Evolutionary conservation across 2,113 vertebrate species (phyloP), one percentile per base, ranked within the genome.

Genomic region (Pontoporia blainvillei): DNA sequence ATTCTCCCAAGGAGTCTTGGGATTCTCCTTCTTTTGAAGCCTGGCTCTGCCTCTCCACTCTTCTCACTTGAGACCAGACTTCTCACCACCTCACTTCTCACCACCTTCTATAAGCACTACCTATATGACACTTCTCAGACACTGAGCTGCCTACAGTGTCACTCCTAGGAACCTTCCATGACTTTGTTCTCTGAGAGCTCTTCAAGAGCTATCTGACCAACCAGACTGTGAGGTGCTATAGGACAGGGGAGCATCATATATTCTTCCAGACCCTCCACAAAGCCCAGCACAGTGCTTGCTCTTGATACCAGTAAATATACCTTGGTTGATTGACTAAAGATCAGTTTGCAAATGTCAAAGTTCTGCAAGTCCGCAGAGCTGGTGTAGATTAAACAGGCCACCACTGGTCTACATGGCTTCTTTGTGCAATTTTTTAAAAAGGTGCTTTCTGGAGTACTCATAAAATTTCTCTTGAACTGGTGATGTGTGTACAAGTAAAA

Each of bases 291-390:
- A 82, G 66, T 18, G 18, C 15, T 79, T 92, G 57, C 57, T 92
- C 62, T 91, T 54, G 7, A 86, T 27, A 41, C 59, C 67, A 39
- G 61, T 72, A 61, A 90, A 86, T 34, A 81, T 5, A 66, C 31
- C 59, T 89, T 69, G 62, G 44, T 49, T 69, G 76, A 93, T 0
- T 64, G 34, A 94, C 54, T 91, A 11, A 90, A 91, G 59, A 92
- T 84, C 69, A 92, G 66, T 52, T 73, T 96, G 54, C 71, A 96
- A 64, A 85, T 62, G 76, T 94, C 69, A 92, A 89, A 96, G 94
- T 27, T 71, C 31, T 71, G 18, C 12, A 81, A 39, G 31, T 73
- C 71, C 54, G 78, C 25, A 72, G 15, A n/a, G 52, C 41, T 21
- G 12, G 29, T 41, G 5, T 36, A 11, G 1, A 61, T 20, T 15